phyloP scores from a whole-genome alignment of 2,888 invertebrate species.

The Bruchidius siliquastri region DNA sequence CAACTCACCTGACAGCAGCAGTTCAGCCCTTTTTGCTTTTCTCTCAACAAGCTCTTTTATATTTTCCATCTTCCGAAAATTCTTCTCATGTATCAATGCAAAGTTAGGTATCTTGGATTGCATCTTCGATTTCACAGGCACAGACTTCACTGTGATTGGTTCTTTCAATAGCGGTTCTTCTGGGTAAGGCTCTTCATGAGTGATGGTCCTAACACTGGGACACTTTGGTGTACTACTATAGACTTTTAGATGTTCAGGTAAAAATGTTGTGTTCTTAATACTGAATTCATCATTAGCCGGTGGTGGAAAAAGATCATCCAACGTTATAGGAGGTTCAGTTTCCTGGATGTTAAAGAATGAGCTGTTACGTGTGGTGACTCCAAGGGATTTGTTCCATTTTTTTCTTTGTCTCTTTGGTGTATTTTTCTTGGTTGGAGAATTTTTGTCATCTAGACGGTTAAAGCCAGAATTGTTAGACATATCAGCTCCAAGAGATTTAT shows the following conservation, averaged over 20 bases:
- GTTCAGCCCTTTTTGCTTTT: constrained; percentile 48
- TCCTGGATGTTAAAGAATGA: background rate
- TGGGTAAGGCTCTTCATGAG: background rate
- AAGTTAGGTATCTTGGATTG: constrained; percentile 61
- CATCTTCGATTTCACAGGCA: constrained; percentile 2
- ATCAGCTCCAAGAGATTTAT: background rate
- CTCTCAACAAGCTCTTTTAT: constrained; percentile 56
- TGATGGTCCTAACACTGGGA: background rate
- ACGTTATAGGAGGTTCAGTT: background rate
- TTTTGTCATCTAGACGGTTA: background rate
- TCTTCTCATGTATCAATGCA: constrained; percentile 60
- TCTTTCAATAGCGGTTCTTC: background rate
- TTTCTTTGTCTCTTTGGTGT: background rate
- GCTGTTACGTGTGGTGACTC: background rate
- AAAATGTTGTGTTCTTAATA: background rate
- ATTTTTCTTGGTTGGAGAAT: background rate
- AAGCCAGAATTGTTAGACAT: background rate
- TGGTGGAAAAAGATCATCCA: background rate
- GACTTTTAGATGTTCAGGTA: too few species aligned
- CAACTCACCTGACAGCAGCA: constrained; percentile 37
- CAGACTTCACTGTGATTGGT: too few species aligned
- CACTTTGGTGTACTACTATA: background rate
- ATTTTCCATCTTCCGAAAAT: constrained; percentile 65
- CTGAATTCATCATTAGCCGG: background rate
- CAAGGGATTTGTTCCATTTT: background rate